A percentile compares a stretch with the other conserved stretches of the same genome.
phyloP scores from a whole-genome alignment of 2,113 vertebrate species.

The Lanius ludovicianus region DNA sequence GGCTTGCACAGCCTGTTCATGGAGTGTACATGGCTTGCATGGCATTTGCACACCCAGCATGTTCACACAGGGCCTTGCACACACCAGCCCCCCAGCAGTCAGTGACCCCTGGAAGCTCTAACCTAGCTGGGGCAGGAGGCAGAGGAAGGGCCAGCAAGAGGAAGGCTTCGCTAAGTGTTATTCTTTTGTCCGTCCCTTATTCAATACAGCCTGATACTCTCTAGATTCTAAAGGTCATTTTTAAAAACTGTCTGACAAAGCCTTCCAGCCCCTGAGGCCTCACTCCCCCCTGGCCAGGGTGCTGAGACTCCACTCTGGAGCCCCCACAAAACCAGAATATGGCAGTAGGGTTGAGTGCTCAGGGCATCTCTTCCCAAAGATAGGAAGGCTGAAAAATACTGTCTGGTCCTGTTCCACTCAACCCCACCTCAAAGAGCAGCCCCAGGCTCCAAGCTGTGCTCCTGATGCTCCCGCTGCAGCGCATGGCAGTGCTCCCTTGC shows the following conservation, averaged over 20 bases:
- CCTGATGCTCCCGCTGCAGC: rapidly evolving
- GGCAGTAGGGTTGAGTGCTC: not conserved
- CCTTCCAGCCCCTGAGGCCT: not conserved
- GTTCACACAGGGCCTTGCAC: not conserved
- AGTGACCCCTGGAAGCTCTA: not conserved
- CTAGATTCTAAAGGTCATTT: not conserved
- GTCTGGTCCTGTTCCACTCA: not conserved
- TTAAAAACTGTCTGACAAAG: not conserved
- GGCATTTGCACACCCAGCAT: rapidly evolving
- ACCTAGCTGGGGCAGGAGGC: not conserved
- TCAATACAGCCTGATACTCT: not conserved
- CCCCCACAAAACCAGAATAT: not conserved
- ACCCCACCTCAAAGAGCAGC: not conserved
- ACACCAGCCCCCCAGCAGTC: rapidly evolving
- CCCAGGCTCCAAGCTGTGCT: not conserved
- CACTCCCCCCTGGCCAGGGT: not conserved
- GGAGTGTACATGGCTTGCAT: not conserved
- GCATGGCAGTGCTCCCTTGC: rapidly evolving
- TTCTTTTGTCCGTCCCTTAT: not conserved
- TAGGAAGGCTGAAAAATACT: not conserved
- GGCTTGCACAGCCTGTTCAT: rapidly evolving
- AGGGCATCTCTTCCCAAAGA: not conserved
- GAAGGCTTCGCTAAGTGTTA: not conserved
- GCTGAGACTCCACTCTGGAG: rapidly evolving
- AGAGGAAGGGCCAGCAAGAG: not conserved